These are phyloP conservation scores for Herpetotheres cachinnans DNA, from an alignment of 2,113 vertebrate species.

Conservation along the genomic window DNA sequence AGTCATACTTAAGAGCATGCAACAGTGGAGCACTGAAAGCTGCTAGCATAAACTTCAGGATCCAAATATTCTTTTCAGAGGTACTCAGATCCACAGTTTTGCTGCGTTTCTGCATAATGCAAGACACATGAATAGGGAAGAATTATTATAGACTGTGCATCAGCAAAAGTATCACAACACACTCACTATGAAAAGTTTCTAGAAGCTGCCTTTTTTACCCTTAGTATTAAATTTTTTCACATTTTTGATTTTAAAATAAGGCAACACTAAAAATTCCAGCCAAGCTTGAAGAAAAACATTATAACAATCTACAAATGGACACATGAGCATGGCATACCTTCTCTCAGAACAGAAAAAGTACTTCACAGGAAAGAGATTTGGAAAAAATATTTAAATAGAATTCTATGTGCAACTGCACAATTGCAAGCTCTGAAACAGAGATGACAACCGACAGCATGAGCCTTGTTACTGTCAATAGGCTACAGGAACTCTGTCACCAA, in stretches of 20 bases:
- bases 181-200: not conserved
- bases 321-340: not conserved
- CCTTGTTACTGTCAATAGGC: not conserved
- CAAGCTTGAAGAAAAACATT: not conserved
- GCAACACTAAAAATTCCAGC: not conserved
- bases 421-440: not conserved
- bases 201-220: not conserved
- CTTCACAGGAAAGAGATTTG: not conserved
- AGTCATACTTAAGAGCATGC: not conserved
- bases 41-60: not conserved
- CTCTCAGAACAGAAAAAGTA: not conserved
- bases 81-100: not conserved
- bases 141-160: not conserved
- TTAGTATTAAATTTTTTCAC: not conserved
- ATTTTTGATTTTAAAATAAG: not conserved
- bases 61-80: not conserved
- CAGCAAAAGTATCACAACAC: not conserved
- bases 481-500: not conserved
- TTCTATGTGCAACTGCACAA: not conserved
- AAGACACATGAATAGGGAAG: fast-evolving
- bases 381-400: not conserved
- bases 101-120: not conserved
- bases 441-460: not conserved
- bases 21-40: not conserved
- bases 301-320: not conserved